Percentiles rank a stretch among this genome's conserved stretches.
These are phyloP conservation scores for Gymnobelideus leadbeateri DNA, from an alignment of 2,113 vertebrate species.

Conservation along the genomic window DNA sequence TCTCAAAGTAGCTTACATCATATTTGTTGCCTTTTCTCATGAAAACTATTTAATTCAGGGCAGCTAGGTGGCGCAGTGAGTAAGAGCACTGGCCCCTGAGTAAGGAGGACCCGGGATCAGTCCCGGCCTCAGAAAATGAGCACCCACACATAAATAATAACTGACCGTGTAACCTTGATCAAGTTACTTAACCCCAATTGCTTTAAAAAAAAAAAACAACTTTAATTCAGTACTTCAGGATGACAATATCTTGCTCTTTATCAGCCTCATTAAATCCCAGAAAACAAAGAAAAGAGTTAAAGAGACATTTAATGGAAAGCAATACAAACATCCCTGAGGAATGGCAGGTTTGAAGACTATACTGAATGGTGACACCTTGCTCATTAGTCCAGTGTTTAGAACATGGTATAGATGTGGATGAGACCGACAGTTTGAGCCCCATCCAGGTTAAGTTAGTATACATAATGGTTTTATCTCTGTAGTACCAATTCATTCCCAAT, in stretches of 20 bases:
- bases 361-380: not conserved
- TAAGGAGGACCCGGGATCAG: too few relatives aligned
- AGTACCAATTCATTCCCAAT: too few relatives aligned
- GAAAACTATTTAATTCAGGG: not conserved
- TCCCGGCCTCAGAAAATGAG: too few relatives aligned
- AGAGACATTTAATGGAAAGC: too few relatives aligned
- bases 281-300: too few relatives aligned
- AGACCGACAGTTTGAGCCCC: not conserved
- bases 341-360: not conserved
- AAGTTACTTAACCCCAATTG: too few relatives aligned
- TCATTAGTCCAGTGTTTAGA: not conserved
- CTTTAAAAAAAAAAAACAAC: too few relatives aligned
- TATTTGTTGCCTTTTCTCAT: not conserved
- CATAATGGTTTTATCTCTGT: too few relatives aligned
- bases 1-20: conserved; percentile 4
- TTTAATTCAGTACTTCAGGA: not conserved
- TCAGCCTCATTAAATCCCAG: not conserved
- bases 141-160: too few relatives aligned
- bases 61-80: too few relatives aligned
- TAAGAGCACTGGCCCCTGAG: too few relatives aligned
- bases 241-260: not conserved
- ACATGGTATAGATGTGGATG: not conserved
- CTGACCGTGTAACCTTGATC: too few relatives aligned
- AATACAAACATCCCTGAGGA: not conserved
- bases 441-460: not conserved